Conservation (phyloP, 92 coral and sea anemone species). For the Palythoa heliodiscus region DNA sequence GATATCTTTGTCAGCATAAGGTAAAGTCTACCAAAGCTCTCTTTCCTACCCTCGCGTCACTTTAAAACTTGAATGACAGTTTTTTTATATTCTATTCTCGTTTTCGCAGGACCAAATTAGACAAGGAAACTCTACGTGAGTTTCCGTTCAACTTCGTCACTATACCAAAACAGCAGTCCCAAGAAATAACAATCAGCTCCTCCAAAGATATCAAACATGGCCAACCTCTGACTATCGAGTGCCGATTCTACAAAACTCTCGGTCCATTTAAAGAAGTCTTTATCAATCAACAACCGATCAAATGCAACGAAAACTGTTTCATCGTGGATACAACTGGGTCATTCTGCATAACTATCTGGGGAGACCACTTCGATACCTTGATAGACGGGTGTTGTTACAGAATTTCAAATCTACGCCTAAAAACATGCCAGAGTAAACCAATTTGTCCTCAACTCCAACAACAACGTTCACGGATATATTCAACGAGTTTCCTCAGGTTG, state of each 20-base stretch:
- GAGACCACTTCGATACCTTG: conserved; percentile 27
- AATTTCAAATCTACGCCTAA: conserved; percentile 13
- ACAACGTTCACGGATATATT: conserved; percentile 2
- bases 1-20: conserved; percentile 39
- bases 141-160: conserved; percentile 35
- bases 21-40: background rate
- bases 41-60: too few relatives aligned
- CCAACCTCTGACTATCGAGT: conserved; percentile 20
- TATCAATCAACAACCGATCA: conserved; percentile 14
- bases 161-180: background rate
- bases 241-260: conserved; percentile 34
- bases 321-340: conserved; percentile 26
- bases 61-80: too few relatives aligned
- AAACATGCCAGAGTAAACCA: conserved; percentile 2
- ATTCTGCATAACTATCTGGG: conserved; percentile 23
- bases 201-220: conserved; percentile 25
- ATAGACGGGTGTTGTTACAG: conserved; percentile 25
- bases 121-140: conserved; percentile 32
- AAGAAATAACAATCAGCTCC: conserved; percentile 13
- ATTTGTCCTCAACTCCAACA: conserved; percentile 30
- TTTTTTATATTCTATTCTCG: too few relatives aligned
- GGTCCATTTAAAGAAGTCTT: conserved; percentile 27
- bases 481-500: conserved; percentile 31
- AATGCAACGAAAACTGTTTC: conserved; percentile 35
- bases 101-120: too few relatives aligned